These are phyloP conservation scores for Calameuta idolon DNA, from an alignment of 2,888 invertebrate species.

Conservation along the genomic window DNA sequence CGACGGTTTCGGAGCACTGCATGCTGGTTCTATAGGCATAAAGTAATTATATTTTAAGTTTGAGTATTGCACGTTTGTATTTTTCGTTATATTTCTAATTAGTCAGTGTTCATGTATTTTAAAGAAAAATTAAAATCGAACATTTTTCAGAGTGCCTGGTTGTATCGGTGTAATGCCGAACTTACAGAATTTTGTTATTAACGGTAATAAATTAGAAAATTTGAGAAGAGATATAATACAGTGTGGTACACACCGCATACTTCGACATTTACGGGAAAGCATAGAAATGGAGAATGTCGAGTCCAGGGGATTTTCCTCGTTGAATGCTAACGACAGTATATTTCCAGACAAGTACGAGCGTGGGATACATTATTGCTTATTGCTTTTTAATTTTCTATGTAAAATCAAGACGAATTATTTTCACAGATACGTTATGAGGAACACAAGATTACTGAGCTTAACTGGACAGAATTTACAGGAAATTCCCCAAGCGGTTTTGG, in stretches of 20 bases:
- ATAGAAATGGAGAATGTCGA: slow-evolving; percentile 67
- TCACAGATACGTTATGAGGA: slow-evolving; percentile 71
- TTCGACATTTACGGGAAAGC: slow-evolving; percentile 81
- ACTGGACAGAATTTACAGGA: slow-evolving; percentile 73
- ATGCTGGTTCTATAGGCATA: not conserved
- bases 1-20: not conserved
- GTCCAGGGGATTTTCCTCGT: slow-evolving; percentile 62
- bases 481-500: slow-evolving; percentile 80
- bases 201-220: slow-evolving; percentile 87
- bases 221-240: slow-evolving; percentile 86
- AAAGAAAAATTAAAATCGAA: not conserved
- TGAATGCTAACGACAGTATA: slow-evolving; percentile 33
- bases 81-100: slow-evolving; percentile 4
- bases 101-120: slow-evolving; percentile 10
- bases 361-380: slow-evolving; percentile 19
- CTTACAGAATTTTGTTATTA: slow-evolving; percentile 84
- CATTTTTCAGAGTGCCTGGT: slow-evolving; percentile 73
- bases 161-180: slow-evolving; percentile 79
- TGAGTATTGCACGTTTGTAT: not conserved
- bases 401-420: slow-evolving; percentile 20
- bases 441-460: slow-evolving; percentile 72
- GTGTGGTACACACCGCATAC: slow-evolving; percentile 84
- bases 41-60: slow-evolving; percentile 16
- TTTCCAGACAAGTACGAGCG: slow-evolving; percentile 72
- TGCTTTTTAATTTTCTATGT: not conserved